Evolutionary conservation across 2,113 vertebrate genomes (phyloP).

Genomic region (Pedetes capensis): DNA sequence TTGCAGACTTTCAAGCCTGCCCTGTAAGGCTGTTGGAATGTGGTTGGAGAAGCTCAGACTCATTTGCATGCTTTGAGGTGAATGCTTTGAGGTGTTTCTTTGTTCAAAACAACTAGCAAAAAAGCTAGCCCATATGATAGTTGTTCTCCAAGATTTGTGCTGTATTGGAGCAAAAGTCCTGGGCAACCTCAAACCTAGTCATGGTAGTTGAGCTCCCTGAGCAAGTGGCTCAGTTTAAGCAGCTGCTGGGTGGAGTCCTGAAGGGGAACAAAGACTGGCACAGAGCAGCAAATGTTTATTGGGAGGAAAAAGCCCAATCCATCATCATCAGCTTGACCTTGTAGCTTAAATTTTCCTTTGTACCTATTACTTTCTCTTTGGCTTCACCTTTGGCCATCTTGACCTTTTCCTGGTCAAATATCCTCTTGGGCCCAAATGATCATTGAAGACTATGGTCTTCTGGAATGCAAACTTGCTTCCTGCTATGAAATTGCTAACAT

Average conservation of each 20-base stretch:
- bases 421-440: background rate
- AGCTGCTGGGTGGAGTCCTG: constrained; percentile 16
- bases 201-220: constrained; percentile 48
- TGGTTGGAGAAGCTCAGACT: no score
- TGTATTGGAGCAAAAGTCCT: constrained; percentile 58
- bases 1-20: no score
- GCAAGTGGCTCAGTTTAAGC: background rate
- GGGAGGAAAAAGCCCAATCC: constrained; percentile 48
- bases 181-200: constrained; percentile 15
- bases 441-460: constrained; percentile 5
- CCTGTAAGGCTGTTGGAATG: no score
- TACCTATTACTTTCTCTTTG: constrained; percentile 9
- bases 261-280: background rate
- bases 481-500: background rate
- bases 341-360: background rate
- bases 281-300: constrained; percentile 44
- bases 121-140: background rate
- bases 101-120: no score
- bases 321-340: background rate
- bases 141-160: constrained; percentile 37
- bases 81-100: no score
- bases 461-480: constrained; percentile 17
- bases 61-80: no score
- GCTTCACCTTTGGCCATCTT: constrained; percentile 4
- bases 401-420: constrained; percentile 28